Base-by-base conservation (phyloP, 2,113 vertebrate genomes). In the Empidonax traillii region DNA sequence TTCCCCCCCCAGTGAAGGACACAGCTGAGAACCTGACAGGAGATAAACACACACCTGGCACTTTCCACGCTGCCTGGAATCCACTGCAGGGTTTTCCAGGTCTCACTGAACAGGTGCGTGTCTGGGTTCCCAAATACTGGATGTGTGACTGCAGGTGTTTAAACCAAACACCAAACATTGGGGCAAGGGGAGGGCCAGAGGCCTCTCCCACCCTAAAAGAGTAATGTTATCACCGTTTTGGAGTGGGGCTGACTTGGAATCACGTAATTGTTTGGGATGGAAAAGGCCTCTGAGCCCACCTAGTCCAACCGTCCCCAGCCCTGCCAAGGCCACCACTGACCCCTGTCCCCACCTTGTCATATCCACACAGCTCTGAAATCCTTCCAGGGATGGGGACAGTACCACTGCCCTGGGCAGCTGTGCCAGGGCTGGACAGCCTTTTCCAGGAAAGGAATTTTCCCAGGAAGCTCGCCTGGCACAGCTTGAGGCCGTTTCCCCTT, bases 241-340 rank as follows among this genome's bases (percentile, higher is more conserved):
- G 41, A 58, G 71, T 2, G 0, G 43, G 53, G 66, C 4, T 33
- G 53, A 68, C 37, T 2, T 0, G 16, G 61, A 39, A 39, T 13
- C 39, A 7, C 17, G 24, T 69, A 37, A 74, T 8, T 33, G 15
- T 24, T 44, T 20, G 55, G 37, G 28, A 0, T 82, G 77, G 78
- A n/a, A 61, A 30, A 61, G 12, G 8, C 56, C 33, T 58, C 56
- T 58, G 33, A 58, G 56, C 5, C 19, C 33, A 11, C 3, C 3
- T 1, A 25, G 28, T 52, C 33, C 0, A 5, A 39, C 8, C 0
- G 0, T 30, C 19, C 25, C 37, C 52, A 74, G 52, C 61, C n/a
- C 30, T 20, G 46, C 46, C 81, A 20, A 41, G 66, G 79, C 31
- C 71, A 74, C 12, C 71, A 6, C 31, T 49, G 71, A 2, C 51